These are phyloP conservation scores for Chrysolina oricalcia DNA, from an alignment of 2,888 invertebrate genomes.

Conservation along the genomic window DNA sequence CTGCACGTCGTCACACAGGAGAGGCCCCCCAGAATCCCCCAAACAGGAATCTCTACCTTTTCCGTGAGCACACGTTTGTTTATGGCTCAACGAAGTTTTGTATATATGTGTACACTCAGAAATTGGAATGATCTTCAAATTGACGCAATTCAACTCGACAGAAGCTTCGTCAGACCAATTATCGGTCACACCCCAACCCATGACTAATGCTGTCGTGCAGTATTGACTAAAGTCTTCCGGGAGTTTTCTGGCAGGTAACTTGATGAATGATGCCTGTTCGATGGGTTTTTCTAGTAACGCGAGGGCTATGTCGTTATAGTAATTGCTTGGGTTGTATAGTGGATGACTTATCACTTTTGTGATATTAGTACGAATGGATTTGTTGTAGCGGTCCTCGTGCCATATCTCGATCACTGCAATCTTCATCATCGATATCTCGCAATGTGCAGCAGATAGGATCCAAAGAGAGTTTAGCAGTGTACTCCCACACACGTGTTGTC, in stretches of 20 bases:
- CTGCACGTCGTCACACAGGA: conserved; percentile 11
- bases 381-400: neutral
- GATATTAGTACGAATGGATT: neutral
- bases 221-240: neutral
- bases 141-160: neutral
- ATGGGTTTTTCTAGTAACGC: neutral
- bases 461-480: conserved; percentile 12
- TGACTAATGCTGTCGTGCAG: neutral
- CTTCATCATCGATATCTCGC: neutral
- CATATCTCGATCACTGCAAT: neutral
- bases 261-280: neutral
- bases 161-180: too few species aligned
- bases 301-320: neutral
- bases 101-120: neutral
- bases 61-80: conserved; percentile 1
- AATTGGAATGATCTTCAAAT: neutral
- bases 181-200: neutral
- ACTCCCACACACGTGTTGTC: neutral
- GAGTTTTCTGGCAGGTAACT: neutral
- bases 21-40: conserved; percentile 22
- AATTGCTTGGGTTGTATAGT: neutral
- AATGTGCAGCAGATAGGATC: conserved; percentile 27
- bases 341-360: neutral
- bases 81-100: neutral
- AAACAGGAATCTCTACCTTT: conserved; percentile 4